Evolutionary conservation across 2,113 vertebrate species (phyloP), one percentile per base, ranked within the genome.

Genomic region (Vireo altiloquus): DNA sequence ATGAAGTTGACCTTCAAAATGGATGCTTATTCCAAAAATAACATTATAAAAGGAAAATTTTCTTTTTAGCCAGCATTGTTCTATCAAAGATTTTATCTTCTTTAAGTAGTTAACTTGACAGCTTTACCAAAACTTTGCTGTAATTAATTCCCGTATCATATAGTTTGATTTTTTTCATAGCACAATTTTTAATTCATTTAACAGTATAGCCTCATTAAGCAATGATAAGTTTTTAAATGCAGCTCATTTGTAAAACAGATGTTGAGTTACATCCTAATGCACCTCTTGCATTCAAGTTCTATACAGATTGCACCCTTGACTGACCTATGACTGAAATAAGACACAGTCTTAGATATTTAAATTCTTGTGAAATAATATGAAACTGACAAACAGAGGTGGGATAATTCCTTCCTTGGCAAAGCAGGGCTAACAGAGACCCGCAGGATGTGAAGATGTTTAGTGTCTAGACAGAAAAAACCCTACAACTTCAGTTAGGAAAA

Each of bases 131-230:
- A 96, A 93, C 39, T 95, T 93, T 80, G 13, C 47, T 82, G 74
- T 80, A 94, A 96, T 92, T 96, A 72, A 95, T 96, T 95, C 40
- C 68, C 89, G 24, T 90, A 89, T 71, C 42, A 19, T 71, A 44
- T 78, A 86, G 42, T 96, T 97, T 96, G 76, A 95, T 92, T 94
- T 91, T 79, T 91, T 97, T 96, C 50, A 86, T 95, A 95, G 30
- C 80, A 78, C 21, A 87, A 40, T 90, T 94, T 93, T 85, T 15
- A 95, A 94, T 91, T 88, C 6, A 92, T 66, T 95, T 86, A 96
- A 92, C 57, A 93, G 88, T 83, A 82, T 72, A 84, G 69, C 90
- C 53, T 95, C 89, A 94, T 95, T 93, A 89, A 87, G 57, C 76
- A 94, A 70, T 85, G 18, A 47, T 90, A 68, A 77, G 33, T 87